Base-by-base conservation (phyloP, 2,888 invertebrate genomes). In the Gastracanthus pulcherrimus region DNA sequence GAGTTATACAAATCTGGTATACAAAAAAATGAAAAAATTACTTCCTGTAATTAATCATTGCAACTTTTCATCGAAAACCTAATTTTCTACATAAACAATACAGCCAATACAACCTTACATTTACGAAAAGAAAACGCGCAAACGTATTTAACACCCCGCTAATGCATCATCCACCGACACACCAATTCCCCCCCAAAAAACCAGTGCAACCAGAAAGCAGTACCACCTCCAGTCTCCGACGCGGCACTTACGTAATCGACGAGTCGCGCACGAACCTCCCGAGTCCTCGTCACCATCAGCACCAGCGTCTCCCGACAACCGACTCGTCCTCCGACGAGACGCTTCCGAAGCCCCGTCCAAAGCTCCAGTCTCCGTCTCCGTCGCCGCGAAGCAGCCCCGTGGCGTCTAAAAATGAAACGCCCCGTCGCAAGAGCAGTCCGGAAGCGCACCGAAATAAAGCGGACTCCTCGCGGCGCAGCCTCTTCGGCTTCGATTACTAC, bases 191-290 rank as follows among this genome's bases (percentile, higher is more conserved):
- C n/a, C n/a, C n/a, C n/a, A n/a, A n/a, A 41, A 48, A 48, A 48
- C n/a, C 3, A 13, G 3, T 0, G 45, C 23, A 26, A 31, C 11
- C 19, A 19, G 34, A 55, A 3, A 58, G 9, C 36, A 19, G 9
- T n/a, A 23, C 38, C 29, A n/a, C 11, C 36, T 48, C 60, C 31
- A 60, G 48, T 6, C 82, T 36, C 3, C 62, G 82, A 6, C 77
- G 82, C 72, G 74, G 74, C 5, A 80, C 82, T 71, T 83, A 80
- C 62, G 80, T 81, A 60, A 78, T 80, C 45, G 48, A 80, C 11
- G 64, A 64, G 38, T 9, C 26, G 55, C 55, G 23, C 41, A 36
- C 23, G 6, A 38, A 55, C 41, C n/a, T n/a, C n/a, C 38, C 55
- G 23, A 58, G 36, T 13, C 29, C 9, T 36, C 13, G 26, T 29